These are phyloP conservation scores for Chelonus insularis DNA, from an alignment of 1,140 invertebrate genomes.

Conservation along the genomic window DNA sequence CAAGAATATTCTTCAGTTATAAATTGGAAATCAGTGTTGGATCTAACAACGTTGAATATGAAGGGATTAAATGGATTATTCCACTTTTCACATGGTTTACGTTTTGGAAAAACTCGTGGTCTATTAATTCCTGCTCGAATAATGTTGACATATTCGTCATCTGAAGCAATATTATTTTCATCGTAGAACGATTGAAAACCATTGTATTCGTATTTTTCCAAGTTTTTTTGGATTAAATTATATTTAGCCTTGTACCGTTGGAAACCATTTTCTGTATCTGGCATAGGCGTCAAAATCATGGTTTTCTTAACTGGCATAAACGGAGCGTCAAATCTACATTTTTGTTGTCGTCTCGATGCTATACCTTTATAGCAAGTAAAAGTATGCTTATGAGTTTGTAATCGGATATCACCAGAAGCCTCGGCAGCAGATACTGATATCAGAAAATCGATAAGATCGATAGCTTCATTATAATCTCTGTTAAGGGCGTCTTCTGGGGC, in stretches of 20 bases:
- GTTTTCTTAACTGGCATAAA: conserved; percentile 37
- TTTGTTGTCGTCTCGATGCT: conserved; percentile 24
- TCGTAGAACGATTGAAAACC: conserved; percentile 31
- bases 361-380: conserved; percentile 39
- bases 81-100: conserved; percentile 37
- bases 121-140: conserved; percentile 34
- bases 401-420: conserved; percentile 36
- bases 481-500: conserved; percentile 38
- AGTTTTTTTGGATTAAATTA: conserved; percentile 26
- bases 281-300: conserved; percentile 35
- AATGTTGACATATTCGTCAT: conserved; percentile 31
- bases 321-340: conserved; percentile 43
- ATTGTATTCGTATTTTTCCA: conserved; percentile 32
- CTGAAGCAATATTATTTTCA: conserved; percentile 33
- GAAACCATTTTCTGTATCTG: conserved; percentile 20
- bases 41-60: conserved; percentile 37
- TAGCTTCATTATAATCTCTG: conserved; percentile 13
- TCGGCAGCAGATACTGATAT: conserved; percentile 33
- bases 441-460: conserved; percentile 24
- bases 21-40: conserved; percentile 51
- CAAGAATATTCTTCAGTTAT: conserved; percentile 52
- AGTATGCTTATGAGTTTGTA: conserved; percentile 33
- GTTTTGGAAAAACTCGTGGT: conserved; percentile 34
- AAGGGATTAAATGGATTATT: conserved; percentile 45
- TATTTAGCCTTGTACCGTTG: conserved; percentile 2